Evolutionary conservation across 2,888 invertebrate genomes (phyloP).

Genomic region (Hypsopygia costalis): DNA sequence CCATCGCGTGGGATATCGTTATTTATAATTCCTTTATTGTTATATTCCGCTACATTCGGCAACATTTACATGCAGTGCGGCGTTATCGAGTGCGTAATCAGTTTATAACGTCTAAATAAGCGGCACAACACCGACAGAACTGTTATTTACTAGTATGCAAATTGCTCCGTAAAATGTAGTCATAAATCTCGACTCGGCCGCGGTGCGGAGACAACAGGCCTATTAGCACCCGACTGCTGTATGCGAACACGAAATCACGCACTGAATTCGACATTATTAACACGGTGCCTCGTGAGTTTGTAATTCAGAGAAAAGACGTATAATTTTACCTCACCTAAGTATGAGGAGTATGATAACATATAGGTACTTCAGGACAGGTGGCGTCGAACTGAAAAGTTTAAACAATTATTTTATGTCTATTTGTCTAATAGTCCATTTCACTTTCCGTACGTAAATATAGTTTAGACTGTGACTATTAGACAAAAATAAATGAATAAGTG

Average conservation of each 20-base stretch:
- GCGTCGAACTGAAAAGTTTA: too few species aligned
- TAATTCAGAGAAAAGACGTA: too few species aligned
- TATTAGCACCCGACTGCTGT: constrained; percentile 31
- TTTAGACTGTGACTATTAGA: too few species aligned
- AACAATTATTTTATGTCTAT: too few species aligned
- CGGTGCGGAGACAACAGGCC: constrained; percentile 43
- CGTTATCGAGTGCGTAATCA: constrained; percentile 63
- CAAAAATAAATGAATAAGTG: too few species aligned
- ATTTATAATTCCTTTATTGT: constrained; percentile 27
- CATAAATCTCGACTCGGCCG: constrained; percentile 46
- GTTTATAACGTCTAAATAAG: constrained; percentile 68
- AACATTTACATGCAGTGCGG: constrained; percentile 52
- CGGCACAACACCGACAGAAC: constrained; percentile 50
- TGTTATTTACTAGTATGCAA: constrained; percentile 63
- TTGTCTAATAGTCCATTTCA: too few species aligned
- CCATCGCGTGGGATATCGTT: constrained; percentile 18
- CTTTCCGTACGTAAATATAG: too few species aligned
- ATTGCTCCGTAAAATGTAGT: constrained; percentile 48
- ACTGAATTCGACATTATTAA: constrained; percentile 3
- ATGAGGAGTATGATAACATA: too few species aligned
- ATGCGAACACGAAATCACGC: constrained; percentile 11
- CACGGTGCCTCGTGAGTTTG: too few species aligned
- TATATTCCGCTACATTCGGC: constrained; percentile 37
- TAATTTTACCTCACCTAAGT: too few species aligned
- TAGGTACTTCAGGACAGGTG: too few species aligned